Base-by-base conservation (phyloP, 2,888 invertebrate species). In the Platycnemis pennipes region DNA sequence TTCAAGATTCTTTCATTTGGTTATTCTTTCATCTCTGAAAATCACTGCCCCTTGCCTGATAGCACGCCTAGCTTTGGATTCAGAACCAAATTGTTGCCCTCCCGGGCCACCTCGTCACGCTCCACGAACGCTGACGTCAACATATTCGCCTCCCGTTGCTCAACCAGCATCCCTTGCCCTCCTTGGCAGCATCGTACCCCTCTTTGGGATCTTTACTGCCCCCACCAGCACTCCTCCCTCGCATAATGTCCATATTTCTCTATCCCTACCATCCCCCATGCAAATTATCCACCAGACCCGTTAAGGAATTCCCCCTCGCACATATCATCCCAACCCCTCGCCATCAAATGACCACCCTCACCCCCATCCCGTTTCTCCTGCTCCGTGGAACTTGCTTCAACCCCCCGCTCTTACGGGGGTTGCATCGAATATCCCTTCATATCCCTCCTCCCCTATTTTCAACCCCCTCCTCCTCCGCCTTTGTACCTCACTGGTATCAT, bases 291-390 rank as follows among this genome's bases (percentile, higher is more conserved):
- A 1, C 37, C 16, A 7, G 37, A 31, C 31, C 37, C 77, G 46
- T 87, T 87, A 45, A 46, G 87, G 46, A 87, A 87, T 87, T 45
- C 26, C 87, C 87, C 87, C 87, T 87, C n/a, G 44, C 87, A 44
- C 16, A 87, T 46, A 87, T 87, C 46, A 11, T 26, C 13, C 87
- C 26, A 16, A 46, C 87, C n/a, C 45, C 87, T 26, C 8, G 77
- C n/a, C 77, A 37, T 77, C 77, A 37, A 77, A 77, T 77, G 11
- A 8, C 37, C 77, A 77, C 77, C 63, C 26, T 49, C 49, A 49
- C 63, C 77, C 77, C 37, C 37, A 11, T 77, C 77, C 37, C 16
- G 37, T 77, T 37, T 37, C 49, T 26, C 77, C 77, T 31, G 11
- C 77, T 11, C 37, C 77, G 8, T 7, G 37, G 77, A 3, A 26